A percentile compares a stretch with the other conserved stretches of the same genome.
phyloP scores from a whole-genome alignment of 2,113 vertebrate genomes.

The Calidris pygmaea region DNA sequence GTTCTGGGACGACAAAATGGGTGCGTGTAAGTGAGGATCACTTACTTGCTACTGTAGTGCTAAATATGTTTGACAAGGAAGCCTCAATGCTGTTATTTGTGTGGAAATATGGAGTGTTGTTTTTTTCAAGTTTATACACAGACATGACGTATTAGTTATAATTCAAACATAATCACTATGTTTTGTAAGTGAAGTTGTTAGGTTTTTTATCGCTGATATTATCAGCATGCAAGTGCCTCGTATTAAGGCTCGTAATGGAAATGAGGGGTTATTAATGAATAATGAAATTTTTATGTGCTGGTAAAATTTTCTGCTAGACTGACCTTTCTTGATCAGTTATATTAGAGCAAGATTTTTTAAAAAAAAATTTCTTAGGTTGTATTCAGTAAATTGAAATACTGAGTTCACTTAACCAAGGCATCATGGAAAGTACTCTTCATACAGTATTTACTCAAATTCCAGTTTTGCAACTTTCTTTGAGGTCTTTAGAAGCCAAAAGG shows the following conservation, averaged over 20 bases:
- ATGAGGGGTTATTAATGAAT: neutral
- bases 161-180: neutral
- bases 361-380: neutral
- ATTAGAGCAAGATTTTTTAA: neutral
- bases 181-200: constrained; percentile 12
- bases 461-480: constrained; percentile 37
- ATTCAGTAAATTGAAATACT: neutral
- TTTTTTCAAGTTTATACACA: neutral
- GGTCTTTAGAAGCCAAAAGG: constrained; percentile 7
- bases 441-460: constrained; percentile 44
- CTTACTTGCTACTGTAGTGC: neutral
- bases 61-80: neutral
- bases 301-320: neutral
- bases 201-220: neutral
- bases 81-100: neutral
- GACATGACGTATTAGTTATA: neutral
- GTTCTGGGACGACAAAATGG: neutral
- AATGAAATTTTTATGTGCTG: neutral
- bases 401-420: neutral
- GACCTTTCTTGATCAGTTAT: constrained; percentile 3
- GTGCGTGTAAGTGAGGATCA: neutral
- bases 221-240: neutral
- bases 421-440: neutral
- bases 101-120: neutral
- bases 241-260: neutral